Evolutionary conservation across 1,140 invertebrate species (phyloP).

Genomic region (Dendroctonus valens): DNA sequence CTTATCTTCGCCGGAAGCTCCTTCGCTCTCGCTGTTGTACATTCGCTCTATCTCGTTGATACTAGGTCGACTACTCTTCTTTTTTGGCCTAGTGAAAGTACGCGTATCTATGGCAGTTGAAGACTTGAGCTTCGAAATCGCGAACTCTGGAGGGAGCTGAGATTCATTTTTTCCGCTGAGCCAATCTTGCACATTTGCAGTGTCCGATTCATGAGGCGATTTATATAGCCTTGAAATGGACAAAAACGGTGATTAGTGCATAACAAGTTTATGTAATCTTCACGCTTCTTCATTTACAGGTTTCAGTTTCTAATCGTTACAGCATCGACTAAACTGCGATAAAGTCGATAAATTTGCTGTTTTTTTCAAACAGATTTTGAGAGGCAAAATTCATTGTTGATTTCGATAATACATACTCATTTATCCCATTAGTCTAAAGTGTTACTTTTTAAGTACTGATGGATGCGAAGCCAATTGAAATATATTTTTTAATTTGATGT

Average conservation of each 20-base stretch:
- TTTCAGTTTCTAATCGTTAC: too few relatives aligned
- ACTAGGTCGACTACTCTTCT: conserved; percentile 48
- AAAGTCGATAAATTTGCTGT: not conserved
- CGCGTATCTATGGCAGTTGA: conserved; percentile 51
- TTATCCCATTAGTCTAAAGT: too few relatives aligned
- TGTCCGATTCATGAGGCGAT: not conserved
- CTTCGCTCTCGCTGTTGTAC: conserved; percentile 35
- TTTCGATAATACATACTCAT: too few relatives aligned
- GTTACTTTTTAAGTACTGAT: too few relatives aligned
- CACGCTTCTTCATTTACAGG: too few relatives aligned
- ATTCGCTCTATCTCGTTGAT: conserved; percentile 50
- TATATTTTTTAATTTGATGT: too few relatives aligned
- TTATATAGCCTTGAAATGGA: not conserved
- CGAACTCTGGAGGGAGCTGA: not conserved
- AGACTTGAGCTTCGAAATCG: conserved; percentile 33
- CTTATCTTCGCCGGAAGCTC: conserved; percentile 12
- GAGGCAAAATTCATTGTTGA: too few relatives aligned
- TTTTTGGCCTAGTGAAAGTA: conserved; percentile 55
- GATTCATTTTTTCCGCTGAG: conserved; percentile 1
- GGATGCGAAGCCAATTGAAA: too few relatives aligned
- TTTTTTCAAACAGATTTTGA: too few relatives aligned
- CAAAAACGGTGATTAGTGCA: too few relatives aligned
- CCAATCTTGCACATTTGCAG: conserved; percentile 12
- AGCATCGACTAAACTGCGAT: not conserved
- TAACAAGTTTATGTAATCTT: too few relatives aligned